Base-by-base conservation (phyloP, 2,797 vertebrate genomes). In the Thalassophryne amazonica region DNA sequence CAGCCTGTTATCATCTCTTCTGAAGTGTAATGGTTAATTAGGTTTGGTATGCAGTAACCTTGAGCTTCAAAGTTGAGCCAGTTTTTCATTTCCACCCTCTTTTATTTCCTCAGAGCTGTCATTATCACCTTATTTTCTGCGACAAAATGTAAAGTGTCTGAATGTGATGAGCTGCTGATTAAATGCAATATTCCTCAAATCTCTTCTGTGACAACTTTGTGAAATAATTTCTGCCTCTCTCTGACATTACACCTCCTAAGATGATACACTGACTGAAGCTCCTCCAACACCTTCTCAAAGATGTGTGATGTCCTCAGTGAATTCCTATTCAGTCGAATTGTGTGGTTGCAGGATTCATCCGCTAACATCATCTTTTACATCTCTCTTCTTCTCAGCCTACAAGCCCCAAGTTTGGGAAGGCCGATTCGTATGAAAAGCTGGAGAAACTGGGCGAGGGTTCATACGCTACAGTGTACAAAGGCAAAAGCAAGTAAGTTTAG, bases 381-480 rank as follows among this genome's bases (percentile, higher is more conserved):
- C 10, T 49, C 6, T 57, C 3, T 61, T 10, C 48, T 17, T 61
- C 6, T 16, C 78, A 99, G 96, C 95, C 96, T 12, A 98, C 96
- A 31, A 98, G 95, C 81, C 96, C 95, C 45, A 99, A 96, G 85
- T 99, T 99, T 86, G 96, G 96, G 63, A 99, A 99, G 78, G 93
- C 95, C 24, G 96, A 99, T 69, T 99, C 96, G 0, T 99, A 99
- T 10, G 96, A 99, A 76, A 99, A 98, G 84, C 89, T 99, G 79
- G 96, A 99, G 84, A 99, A 98, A 70, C 86, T 99, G 35, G 96
- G 96, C 47, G 96, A 99, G 76, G 96, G 96, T 5, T 99, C 96
- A 35, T 99, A 99, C 47, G 96, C 96, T 45, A 99, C 96, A 7
- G 96, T 99, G 23, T 99, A 97, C 89, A 99, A 99, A 90, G 96